Conservation (phyloP, 2,113 vertebrate genomes). For the Picathartes gymnocephalus region DNA sequence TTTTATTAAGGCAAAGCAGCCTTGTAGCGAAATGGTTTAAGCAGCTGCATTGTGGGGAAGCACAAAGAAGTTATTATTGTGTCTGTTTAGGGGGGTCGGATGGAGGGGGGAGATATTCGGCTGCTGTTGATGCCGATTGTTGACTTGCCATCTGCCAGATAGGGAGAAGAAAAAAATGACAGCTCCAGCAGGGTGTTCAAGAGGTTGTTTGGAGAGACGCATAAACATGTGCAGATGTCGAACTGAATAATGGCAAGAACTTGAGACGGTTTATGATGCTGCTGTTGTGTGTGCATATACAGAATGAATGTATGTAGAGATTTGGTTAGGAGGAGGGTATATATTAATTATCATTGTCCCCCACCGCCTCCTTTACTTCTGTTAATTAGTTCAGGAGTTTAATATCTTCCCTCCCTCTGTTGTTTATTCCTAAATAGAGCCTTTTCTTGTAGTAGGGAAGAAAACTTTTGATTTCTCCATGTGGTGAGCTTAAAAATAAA, state of each 20-base stretch:
- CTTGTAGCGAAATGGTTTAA: slow-evolving; percentile 86
- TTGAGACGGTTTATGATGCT: slow-evolving; percentile 86
- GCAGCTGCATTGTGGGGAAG: slow-evolving; percentile 89
- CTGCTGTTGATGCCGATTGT: slow-evolving; percentile 91
- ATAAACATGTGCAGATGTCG: slow-evolving; percentile 97
- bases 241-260: slow-evolving; percentile 87
- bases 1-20: slow-evolving; percentile 83
- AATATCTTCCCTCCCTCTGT: slow-evolving; percentile 67
- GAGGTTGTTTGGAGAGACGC: slow-evolving; percentile 85
- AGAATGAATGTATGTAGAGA: slow-evolving; percentile 76
- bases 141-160: slow-evolving; percentile 97
- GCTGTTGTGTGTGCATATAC: slow-evolving; percentile 81
- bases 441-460: slow-evolving; percentile 18
- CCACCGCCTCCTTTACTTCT: slow-evolving; percentile 59
- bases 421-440: slow-evolving; percentile 55
- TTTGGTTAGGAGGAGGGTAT: slow-evolving; percentile 72
- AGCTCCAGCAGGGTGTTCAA: slow-evolving; percentile 84
- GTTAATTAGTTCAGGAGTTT: slow-evolving; percentile 78
- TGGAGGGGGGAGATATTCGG: slow-evolving; percentile 79
- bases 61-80: slow-evolving; percentile 95
- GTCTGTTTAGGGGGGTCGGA: slow-evolving; percentile 78
- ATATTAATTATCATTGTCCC: slow-evolving; percentile 78
- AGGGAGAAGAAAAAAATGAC: slow-evolving; percentile 88
- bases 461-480: slow-evolving; percentile 45
- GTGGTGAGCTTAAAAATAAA: not conserved